phyloP scores from a whole-genome alignment of 1,140 invertebrate genomes.

The Papilio machaon region DNA sequence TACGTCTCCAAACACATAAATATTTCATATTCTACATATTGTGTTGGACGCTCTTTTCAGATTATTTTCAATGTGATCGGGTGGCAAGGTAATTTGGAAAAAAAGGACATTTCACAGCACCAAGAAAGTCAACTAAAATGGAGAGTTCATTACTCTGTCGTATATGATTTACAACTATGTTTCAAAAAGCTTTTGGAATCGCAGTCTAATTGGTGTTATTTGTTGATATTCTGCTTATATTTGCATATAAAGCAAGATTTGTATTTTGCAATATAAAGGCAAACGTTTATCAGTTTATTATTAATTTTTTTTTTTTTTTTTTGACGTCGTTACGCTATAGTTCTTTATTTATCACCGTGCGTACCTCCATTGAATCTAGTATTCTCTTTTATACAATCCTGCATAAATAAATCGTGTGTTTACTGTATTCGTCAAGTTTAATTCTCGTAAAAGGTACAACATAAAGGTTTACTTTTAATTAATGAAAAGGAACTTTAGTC shows the following conservation, averaged over 20 bases:
- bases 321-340: too few relatives aligned
- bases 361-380: too few relatives aligned
- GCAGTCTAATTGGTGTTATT: too few relatives aligned
- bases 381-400: not conserved
- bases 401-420: not conserved
- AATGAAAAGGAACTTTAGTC: conserved; percentile 31
- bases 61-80: not conserved
- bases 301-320: too few relatives aligned
- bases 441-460: conserved; percentile 11
- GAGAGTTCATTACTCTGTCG: too few relatives aligned
- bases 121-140: not conserved
- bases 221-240: not conserved
- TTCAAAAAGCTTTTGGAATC: too few relatives aligned
- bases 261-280: too few relatives aligned
- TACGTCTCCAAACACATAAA: conserved; percentile 22
- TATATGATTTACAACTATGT: too few relatives aligned
- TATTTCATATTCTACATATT: not conserved
- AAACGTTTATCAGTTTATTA: too few relatives aligned
- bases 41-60: not conserved
- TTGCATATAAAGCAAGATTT: not conserved
- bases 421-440: conserved; percentile 19
- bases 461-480: conserved; percentile 35
- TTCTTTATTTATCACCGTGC: too few relatives aligned
- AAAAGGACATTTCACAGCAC: not conserved
- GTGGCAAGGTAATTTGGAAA: not conserved